Conservation (phyloP, 2,797 vertebrate species). For the Cynodonichthys magdalenae region DNA sequence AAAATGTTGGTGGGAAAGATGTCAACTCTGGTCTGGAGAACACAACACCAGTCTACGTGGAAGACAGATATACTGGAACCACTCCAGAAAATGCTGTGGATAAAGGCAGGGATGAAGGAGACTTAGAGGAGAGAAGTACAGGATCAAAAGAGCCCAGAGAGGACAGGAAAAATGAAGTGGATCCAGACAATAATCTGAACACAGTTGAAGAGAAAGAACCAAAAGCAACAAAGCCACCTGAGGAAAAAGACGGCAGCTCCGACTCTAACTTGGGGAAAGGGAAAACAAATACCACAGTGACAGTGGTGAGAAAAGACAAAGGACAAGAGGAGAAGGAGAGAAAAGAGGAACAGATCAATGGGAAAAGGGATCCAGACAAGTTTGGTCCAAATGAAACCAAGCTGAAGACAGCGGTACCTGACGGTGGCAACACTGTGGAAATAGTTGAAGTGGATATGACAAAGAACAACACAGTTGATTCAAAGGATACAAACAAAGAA, state of each 20-base stretch:
- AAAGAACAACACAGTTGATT: conserved; percentile 61
- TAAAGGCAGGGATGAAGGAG: conserved; percentile 45
- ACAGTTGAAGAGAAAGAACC: conserved; percentile 59
- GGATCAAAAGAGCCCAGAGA: conserved; percentile 46
- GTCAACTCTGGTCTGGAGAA: conserved; percentile 48
- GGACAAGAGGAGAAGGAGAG: conserved; percentile 62
- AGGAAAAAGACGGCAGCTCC: conserved; percentile 40
- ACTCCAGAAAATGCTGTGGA: conserved; percentile 48
- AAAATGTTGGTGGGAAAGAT: conserved; percentile 39
- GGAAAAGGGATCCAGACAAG: conserved; percentile 58
- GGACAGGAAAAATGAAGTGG: conserved; percentile 55
- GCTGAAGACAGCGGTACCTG: conserved; percentile 42
- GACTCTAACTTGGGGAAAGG: conserved; percentile 35
- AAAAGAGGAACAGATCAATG: conserved; percentile 73
- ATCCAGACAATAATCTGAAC: conserved; percentile 64
- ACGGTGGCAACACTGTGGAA: conserved; percentile 66
- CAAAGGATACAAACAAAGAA: conserved; percentile 43
- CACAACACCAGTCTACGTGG: conserved; percentile 47
- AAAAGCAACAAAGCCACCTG: conserved; percentile 36
- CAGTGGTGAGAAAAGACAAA: conserved; percentile 68
- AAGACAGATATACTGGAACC: conserved; percentile 53
- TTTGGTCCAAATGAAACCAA: conserved; percentile 76
- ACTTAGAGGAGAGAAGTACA: conserved; percentile 41
- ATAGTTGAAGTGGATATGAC: conserved; percentile 51
- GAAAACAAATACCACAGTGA: conserved; percentile 59